Conservation (phyloP, 2,888 invertebrate genomes). For the Metacarcinus magister region DNA sequence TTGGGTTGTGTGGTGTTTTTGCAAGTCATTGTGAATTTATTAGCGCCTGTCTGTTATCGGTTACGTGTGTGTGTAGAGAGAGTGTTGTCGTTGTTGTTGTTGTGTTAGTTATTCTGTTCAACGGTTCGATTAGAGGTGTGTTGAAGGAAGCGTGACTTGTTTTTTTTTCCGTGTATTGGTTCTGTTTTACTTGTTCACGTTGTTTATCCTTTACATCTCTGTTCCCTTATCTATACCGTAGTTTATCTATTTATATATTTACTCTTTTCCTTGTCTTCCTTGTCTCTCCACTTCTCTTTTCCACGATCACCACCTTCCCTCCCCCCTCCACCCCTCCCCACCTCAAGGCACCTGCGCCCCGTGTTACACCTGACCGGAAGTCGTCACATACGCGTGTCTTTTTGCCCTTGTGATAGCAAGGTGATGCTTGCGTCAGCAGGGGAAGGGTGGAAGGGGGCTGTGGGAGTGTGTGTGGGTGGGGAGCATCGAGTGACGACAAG, state of each 20-base stretch:
- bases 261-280: neutral
- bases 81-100: neutral
- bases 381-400: conserved; percentile 38
- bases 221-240: neutral
- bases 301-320: too few relatives aligned
- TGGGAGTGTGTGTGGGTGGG: neutral
- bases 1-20: too few relatives aligned
- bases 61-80: neutral
- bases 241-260: neutral
- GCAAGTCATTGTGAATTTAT: too few relatives aligned
- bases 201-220: neutral
- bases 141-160: neutral
- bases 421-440: neutral
- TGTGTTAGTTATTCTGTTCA: neutral
- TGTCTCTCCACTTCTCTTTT: neutral
- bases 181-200: neutral
- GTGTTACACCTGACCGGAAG: neutral
- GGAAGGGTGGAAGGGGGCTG: neutral
- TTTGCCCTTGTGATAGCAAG: conserved; percentile 38
- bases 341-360: neutral
- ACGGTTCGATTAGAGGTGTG: neutral
- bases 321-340: neutral
- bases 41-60: too few relatives aligned
- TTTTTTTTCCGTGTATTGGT: neutral
- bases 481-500: neutral